Evolutionary conservation across 2,797 vertebrate genomes (phyloP).

Genomic region (Enteromius argenteus): DNA sequence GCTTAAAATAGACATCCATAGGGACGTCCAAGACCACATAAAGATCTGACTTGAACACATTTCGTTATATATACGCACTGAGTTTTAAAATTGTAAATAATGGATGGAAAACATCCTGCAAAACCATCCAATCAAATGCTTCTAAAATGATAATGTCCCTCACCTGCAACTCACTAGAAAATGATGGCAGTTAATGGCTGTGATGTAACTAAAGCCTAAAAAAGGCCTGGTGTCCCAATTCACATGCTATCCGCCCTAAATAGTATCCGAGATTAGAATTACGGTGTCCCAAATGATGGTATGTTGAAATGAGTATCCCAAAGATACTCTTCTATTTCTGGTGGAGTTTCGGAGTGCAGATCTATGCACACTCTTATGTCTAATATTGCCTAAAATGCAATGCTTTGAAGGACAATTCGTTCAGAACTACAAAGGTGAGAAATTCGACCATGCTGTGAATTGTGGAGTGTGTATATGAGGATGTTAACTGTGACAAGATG

Average conservation of each 20-base stretch:
- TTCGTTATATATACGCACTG: neutral
- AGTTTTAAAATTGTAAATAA: neutral
- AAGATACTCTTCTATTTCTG: conserved; percentile 30
- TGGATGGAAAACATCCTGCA: neutral
- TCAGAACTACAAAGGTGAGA: neutral
- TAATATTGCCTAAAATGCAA: neutral
- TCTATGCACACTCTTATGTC: neutral
- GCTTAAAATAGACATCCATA: neutral
- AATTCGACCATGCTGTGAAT: neutral
- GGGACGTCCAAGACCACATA: neutral
- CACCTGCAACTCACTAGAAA: conserved; percentile 25
- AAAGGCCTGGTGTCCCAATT: conserved; percentile 31
- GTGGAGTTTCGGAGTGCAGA: neutral
- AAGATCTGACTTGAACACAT: neutral
- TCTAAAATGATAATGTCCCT: conserved; percentile 2
- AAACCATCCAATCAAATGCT: neutral
- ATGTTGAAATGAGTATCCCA: conserved; percentile 35
- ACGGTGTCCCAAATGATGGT: conserved; percentile 32
- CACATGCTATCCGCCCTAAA: conserved; percentile 34
- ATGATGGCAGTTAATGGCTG: conserved; percentile 10
- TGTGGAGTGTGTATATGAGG: neutral
- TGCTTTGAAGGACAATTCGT: neutral
- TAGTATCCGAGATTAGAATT: conserved; percentile 21
- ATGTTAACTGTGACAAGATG: neutral
- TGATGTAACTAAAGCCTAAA: conserved; percentile 37